phyloP scores from a whole-genome alignment of 1,140 invertebrate genomes.

The Pseudomyrmex concolor region DNA sequence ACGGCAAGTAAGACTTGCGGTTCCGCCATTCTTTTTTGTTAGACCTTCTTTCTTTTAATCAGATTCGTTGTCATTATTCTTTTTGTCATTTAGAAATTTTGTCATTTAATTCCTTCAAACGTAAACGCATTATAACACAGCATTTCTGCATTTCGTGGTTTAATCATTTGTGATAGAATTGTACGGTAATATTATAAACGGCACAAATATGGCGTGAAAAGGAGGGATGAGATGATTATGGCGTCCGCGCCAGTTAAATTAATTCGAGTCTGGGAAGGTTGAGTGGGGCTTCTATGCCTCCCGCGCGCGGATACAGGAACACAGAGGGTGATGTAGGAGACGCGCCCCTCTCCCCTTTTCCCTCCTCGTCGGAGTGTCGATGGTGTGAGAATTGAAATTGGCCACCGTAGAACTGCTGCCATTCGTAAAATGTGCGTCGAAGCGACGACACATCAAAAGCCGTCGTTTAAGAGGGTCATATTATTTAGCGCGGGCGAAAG shows the following conservation, averaged over 20 bases:
- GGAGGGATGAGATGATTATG: slow-evolving; percentile 73
- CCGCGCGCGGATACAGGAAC: slow-evolving; percentile 5
- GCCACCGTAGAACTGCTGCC: slow-evolving; percentile 58
- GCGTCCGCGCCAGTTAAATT: slow-evolving; percentile 66
- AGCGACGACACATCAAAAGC: slow-evolving; percentile 79
- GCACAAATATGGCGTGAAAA: neutral
- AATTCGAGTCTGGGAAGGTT: slow-evolving; percentile 45
- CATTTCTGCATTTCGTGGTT: too few species aligned
- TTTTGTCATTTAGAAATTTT: slow-evolving; percentile 59
- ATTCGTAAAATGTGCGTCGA: slow-evolving; percentile 73
- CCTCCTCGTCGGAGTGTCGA: slow-evolving; percentile 3
- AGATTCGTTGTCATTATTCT: slow-evolving; percentile 75
- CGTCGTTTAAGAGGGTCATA: slow-evolving; percentile 77
- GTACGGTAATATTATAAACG: neutral
- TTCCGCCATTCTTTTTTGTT: slow-evolving; percentile 68
- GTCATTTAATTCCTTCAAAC: too few species aligned
- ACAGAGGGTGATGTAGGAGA: slow-evolving; percentile 35
- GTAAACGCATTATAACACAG: too few species aligned
- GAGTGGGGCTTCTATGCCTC: slow-evolving; percentile 1
- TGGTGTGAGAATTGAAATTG: slow-evolving; percentile 70
- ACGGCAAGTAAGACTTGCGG: slow-evolving; percentile 67
- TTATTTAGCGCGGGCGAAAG: slow-evolving; percentile 79
- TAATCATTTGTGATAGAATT: too few species aligned
- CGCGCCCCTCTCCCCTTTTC: neutral
- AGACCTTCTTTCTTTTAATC: slow-evolving; percentile 49